Base-by-base conservation (phyloP, 2,113 vertebrate genomes). In the Psittacara wagleri region DNA sequence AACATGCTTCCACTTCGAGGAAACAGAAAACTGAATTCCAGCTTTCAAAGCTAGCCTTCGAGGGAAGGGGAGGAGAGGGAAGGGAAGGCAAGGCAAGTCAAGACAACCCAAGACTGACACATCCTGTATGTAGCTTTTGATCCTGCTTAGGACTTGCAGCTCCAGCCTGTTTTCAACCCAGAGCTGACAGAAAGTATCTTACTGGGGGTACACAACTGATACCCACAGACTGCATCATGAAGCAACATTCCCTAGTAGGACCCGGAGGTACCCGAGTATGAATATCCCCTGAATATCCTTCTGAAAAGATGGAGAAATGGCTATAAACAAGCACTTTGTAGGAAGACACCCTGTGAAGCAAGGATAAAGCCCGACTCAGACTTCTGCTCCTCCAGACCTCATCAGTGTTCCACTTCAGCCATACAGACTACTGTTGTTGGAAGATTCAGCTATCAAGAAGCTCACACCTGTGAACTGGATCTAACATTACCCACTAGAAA, bases 401-500 rank as follows among this genome's bases (percentile, higher is more conserved):
- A 43, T 37, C 28, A 17, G 28, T 0, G 2, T n/a, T 75, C 76
- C 68, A 35, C 27, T 63, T 55, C 39, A 83, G 10, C 13, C 64
- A 35, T 41, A 23, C 27, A 8, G 10, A 46, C 33, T 52, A n/a
- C 49, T 64, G 29, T 37, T 43, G 28, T 43, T 2, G 3, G 27
- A 79, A 70, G 54, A 61, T 31, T 48, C 25, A 61, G 12, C 33
- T 49, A 28, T 63, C 18, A 78, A 57, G 43, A 70, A 44, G 24
- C 4, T 43, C 35, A n/a, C 5, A 48, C 6, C 19, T 0, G 1
- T 46, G 9, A 93, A 46, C 17, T 6, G 2, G 5, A 31, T 64
- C 22, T 46, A 55, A 35, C 16, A 83, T 7, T 7, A 81, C 8
- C 43, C 57, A 11, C 41, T 41, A 76, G 54, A 89, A 64, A 59